phyloP scores from a whole-genome alignment of 2,113 vertebrate genomes.

The Megaceryle torquata region DNA sequence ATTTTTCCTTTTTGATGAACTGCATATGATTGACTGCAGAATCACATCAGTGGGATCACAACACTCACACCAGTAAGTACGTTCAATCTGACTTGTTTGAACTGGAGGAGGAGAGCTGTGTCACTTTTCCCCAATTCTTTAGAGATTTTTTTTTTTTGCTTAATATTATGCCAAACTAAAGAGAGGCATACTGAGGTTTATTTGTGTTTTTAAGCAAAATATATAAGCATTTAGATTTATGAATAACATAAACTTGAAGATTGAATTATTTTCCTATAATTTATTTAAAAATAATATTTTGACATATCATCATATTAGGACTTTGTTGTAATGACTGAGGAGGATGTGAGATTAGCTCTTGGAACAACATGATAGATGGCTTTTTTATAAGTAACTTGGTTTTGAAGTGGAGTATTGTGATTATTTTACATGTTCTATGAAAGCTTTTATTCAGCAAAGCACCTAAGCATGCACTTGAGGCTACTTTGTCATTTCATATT shows the following conservation, averaged over 20 bases:
- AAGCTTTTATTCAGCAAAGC: constrained; percentile 9
- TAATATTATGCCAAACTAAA: not conserved
- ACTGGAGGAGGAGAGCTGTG: not conserved
- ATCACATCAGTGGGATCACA: not conserved
- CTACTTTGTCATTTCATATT: not conserved
- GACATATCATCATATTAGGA: not conserved
- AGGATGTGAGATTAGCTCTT: not conserved
- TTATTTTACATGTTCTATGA: not conserved
- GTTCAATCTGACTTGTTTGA: not conserved
- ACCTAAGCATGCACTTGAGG: not conserved
- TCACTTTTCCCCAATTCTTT: not conserved
- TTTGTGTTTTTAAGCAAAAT: not conserved
- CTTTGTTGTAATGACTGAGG: not conserved
- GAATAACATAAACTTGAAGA: not conserved
- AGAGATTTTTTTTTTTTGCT: not conserved
- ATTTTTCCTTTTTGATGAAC: not conserved
- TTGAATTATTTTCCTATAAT: not conserved
- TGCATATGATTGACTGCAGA: not conserved
- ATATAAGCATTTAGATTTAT: not conserved
- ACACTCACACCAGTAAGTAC: not conserved
- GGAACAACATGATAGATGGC: not conserved
- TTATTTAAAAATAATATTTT: not conserved
- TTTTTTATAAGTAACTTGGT: not conserved
- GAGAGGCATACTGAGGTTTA: not conserved
- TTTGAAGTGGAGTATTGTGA: not conserved